Evolutionary conservation across 2,113 vertebrate genomes (phyloP), one percentile per base, ranked within the genome.

Genomic region (Balaeniceps rex): DNA sequence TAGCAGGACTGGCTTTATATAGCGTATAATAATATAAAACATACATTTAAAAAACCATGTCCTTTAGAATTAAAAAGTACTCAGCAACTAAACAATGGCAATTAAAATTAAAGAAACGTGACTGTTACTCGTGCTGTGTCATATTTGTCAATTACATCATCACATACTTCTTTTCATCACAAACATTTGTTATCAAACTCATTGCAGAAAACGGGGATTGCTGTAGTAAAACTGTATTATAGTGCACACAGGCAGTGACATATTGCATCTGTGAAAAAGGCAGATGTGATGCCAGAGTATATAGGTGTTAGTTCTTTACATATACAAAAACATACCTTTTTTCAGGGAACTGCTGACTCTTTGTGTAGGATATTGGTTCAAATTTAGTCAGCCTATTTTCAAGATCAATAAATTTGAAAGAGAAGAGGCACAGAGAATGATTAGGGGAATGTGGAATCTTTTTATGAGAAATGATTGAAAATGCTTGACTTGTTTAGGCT

Each of bases 31-130:
- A 66, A 49, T 19, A 55, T 4, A 69, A 90, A 68, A 66, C 34
- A 4, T 4, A 15, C 3, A 31, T 61, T 75, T 29, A 5, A 65
- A 71, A 70, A 9, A 29, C 1, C 2, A 0, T 9, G 5, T 26
- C 8, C 13, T 66, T 77, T 74, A 17, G 26, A 81, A 60, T 47
- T n/a, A 29, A 72, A 66, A 96, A 66, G 15, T n/a, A 40, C 25
- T 40, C 25, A 54, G 11, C 28, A 78, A 44, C 6, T 52, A 54
- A 87, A 47, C 14, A 87, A 54, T n/a, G 17, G 2, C 10, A 74
- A 54, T 66, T 58, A 58, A 80, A 78, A 71, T 58, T 7, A 58
- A 91, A 36, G 8, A 70, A 84, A 78, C 29, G 7, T n/a, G 9
- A 11, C 15, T 85, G 26, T 60, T 16, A 57, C 12, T 38, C 33